Base-by-base conservation (phyloP, 2,113 vertebrate species). In the Dipodomys spectabilis region DNA sequence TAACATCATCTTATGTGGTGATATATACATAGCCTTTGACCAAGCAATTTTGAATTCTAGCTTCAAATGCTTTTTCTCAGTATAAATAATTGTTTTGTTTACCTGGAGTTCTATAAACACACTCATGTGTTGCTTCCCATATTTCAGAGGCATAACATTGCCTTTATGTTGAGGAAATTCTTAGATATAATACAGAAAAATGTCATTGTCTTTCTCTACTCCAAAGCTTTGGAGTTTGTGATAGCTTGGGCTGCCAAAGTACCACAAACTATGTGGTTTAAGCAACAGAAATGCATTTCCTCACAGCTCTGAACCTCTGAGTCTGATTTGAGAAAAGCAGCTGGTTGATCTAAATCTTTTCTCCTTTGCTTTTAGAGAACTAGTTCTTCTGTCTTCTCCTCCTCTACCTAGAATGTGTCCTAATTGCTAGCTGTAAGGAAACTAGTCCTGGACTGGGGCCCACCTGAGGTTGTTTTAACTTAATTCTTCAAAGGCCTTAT, bases 21-120 rank as follows among this genome's bases (percentile, higher is more conserved):
- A 39, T 39, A 39, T 39, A 39, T 39, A 39, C 35, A 39, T 39
- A 39, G 5, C 39, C 39, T 39, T 39, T 39, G 39, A 39, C 39
- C 39, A 39, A 39, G 28, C 19, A 92, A 88, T 39, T 93, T 68
- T 82, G 81, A 92, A 87, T 90, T 94, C 10, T 25, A 74, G 4
- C 20, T 93, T 92, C 39, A 95, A 80, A 75, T 30, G 8, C 11
- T 69, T 91, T 85, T 64, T 69, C 28, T 78, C 65, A 87, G 82
- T 44, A 82, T 19, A 83, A 45, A 45, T 73, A 74, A 85, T 88
- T 87, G 28, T 68, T 94, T 82, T 82, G 79, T 75, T 87, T 44
- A 87, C 28, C n/a, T 88, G 35, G 22, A 94, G 82, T 86, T 57
- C 57, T 27, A 49, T 78, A 78, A 75, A 57, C 20, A 68, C 8